A percentile compares a stretch with the other conserved stretches of the same genome.
Evolutionary conservation across 2,113 vertebrate species (phyloP).

Genomic region (Clarias magur): DNA sequence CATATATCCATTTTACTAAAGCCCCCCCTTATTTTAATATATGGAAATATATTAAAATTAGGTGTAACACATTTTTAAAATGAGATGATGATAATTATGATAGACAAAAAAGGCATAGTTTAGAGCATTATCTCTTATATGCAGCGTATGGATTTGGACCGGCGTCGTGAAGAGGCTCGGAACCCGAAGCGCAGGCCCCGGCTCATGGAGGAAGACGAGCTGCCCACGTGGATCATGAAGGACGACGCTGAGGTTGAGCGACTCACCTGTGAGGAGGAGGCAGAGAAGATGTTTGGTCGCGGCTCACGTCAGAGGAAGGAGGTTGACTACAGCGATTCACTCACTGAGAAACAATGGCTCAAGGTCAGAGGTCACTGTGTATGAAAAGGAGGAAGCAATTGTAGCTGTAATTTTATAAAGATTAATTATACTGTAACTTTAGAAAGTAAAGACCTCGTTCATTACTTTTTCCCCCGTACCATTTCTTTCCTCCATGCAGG

Average conservation of each 20-base stretch:
- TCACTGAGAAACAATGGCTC: slow-evolving; percentile 97
- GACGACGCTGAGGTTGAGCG: slow-evolving; percentile 94
- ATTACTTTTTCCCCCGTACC: not conserved
- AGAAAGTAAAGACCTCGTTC: not conserved
- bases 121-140: not conserved
- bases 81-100: too few relatives aligned
- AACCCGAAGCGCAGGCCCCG: slow-evolving; percentile 92
- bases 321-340: slow-evolving; percentile 96
- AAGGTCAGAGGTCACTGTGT: slow-evolving; percentile 75
- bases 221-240: slow-evolving; percentile 93
- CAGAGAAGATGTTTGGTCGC: slow-evolving; percentile 95
- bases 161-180: slow-evolving; percentile 90
- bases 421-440: not conserved
- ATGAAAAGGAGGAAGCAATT: not conserved
- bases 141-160: slow-evolving; percentile 95
- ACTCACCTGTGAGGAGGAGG: slow-evolving; percentile 92
- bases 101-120: not conserved
- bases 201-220: slow-evolving; percentile 94
- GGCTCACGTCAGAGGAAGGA: slow-evolving; percentile 94
- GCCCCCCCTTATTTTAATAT: too few relatives aligned
- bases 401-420: not conserved
- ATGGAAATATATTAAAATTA: not conserved
- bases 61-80: not conserved
- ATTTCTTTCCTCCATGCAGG: slow-evolving; percentile 67
- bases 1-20: too few relatives aligned